Base-by-base conservation (phyloP, 2,113 vertebrate genomes). In the Megaceryle maxima region DNA sequence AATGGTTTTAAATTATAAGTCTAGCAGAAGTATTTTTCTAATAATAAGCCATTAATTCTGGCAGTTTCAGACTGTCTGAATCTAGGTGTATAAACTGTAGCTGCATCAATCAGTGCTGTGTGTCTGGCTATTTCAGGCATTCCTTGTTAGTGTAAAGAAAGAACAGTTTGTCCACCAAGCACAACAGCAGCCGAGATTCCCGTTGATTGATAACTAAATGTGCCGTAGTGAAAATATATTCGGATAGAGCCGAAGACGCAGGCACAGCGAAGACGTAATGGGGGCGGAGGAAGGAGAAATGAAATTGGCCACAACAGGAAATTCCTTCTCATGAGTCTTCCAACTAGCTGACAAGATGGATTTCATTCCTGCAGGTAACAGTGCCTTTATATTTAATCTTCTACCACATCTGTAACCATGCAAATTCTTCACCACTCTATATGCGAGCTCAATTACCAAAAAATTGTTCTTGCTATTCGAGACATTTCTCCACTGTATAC, bases 31-130 rank as follows among this genome's bases (percentile, higher is more conserved):
- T 90, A 96, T 97, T 97, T 97, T 97, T 90, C 97, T 97, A 97
- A 97, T 97, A 98, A 98, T 98, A 97, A 97, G 93, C 96, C 96
- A 97, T 98, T 98, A 98, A 97, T 98, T 97, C 97, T 94, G 95
- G 92, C 91, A 95, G 92, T 97, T 96, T 95, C 92, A 97, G 95
- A 89, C 96, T 41, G 87, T 97, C 97, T 97, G 94, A 97, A 97
- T 94, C 90, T 93, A 95, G 96, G 87, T 95, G 95, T 97, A 88
- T 97, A 97, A 97, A 97, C 96, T 70, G 81, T 92, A 96, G 97
- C 97, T 96, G 94, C 98, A 96, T 97, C 97, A 97, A 96, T 98
- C 98, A 98, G 96, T 96, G 96, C 95, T 96, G 96, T 97, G 91
- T 96, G 97, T 95, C 97, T 97, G 91, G 97, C 94, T 97, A 94